Percentiles rank a stretch among this genome's conserved stretches.
Conservation (phyloP, 2,113 vertebrate species). For the Sphyrna mokarran region DNA sequence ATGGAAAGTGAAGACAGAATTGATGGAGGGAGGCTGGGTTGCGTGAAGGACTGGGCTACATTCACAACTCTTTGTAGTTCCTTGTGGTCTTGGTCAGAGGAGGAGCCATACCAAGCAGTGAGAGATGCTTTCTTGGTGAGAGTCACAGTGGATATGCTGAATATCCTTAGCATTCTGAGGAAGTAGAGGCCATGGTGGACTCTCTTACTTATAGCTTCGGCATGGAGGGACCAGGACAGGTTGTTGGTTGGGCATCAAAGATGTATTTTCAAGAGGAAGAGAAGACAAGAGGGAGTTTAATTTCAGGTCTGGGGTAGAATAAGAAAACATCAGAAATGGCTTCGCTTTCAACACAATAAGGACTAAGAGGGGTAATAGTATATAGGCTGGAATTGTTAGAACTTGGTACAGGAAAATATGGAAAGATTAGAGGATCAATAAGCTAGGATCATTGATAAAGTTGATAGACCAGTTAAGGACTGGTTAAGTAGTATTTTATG, state of each 20-base stretch:
- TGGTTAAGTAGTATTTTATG: neutral
- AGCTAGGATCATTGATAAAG: neutral
- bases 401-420: neutral
- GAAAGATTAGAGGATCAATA: neutral
- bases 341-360: neutral
- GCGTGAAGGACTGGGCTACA: no score
- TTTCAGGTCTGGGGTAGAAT: neutral
- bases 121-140: no score
- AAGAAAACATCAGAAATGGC: neutral
- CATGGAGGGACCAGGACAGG: no score
- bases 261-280: neutral
- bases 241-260: neutral
- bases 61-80: no score
- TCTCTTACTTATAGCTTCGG: no score
- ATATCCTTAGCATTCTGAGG: no score
- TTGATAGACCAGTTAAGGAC: neutral
- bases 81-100: no score
- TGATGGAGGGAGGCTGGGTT: no score
- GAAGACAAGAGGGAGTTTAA: neutral
- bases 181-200: no score
- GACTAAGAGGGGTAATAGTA: neutral
- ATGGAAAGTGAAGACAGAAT: no score
- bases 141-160: no score
- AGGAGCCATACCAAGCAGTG: no score
- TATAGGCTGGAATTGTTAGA: neutral